These are phyloP conservation scores for Arge pagana DNA, from an alignment of 2,888 invertebrate species.

Conservation along the genomic window DNA sequence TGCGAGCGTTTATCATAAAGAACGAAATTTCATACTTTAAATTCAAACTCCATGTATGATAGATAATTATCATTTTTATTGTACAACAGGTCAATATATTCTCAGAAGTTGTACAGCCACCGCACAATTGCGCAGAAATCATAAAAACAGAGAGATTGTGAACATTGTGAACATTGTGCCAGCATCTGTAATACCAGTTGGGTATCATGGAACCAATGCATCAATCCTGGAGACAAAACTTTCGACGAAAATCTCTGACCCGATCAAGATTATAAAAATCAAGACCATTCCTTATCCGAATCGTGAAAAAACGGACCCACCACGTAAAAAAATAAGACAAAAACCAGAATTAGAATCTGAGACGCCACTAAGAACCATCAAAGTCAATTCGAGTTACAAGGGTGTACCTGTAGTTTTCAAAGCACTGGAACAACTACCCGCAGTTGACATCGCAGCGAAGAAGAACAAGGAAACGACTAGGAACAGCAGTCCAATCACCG, in stretches of 20 bases:
- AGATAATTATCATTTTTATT: background rate
- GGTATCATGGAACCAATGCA: background rate
- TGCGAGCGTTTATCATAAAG: too few relatives aligned
- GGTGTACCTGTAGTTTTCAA: conserved; percentile 39
- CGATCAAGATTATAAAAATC: conserved; percentile 14
- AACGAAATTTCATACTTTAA: too few relatives aligned
- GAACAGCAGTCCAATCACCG: conserved; percentile 4
- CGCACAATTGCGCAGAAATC: conserved; percentile 44
- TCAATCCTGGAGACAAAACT: background rate
- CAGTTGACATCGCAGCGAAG: conserved; percentile 30
- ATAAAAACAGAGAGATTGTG: conserved; percentile 29
- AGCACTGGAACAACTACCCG: conserved; percentile 43
- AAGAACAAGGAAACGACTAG: background rate
- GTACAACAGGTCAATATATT: conserved; percentile 10
- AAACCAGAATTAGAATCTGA: conserved; percentile 26
- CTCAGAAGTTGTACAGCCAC: conserved; percentile 50
- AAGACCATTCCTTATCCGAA: conserved; percentile 12
- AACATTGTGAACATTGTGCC: conserved; percentile 6
- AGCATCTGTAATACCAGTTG: background rate
- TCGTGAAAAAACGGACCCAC: conserved; percentile 6
- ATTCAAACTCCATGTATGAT: conserved; percentile 1
- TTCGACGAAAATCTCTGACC: background rate
- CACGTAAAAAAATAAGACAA: background rate
- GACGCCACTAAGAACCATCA: conserved; percentile 45
- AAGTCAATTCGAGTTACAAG: conserved; percentile 37